A percentile compares a stretch with the other conserved stretches of the same genome.
Evolutionary conservation across 2,888 invertebrate species (phyloP).

Genomic region (Dolichopus griseipennis): DNA sequence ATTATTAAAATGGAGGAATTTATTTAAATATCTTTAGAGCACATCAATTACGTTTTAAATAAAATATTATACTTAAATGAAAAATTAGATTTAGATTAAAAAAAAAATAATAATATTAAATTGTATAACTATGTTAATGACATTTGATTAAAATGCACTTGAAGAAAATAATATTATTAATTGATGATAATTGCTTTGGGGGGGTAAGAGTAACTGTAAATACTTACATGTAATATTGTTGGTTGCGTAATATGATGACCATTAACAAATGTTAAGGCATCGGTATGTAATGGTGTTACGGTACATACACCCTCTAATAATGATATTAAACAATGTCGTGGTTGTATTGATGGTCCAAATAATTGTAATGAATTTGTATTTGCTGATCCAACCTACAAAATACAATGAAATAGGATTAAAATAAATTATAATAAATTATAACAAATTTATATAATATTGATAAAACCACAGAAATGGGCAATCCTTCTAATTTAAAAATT

Average conservation of each 20-base stretch:
- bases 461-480: too few species aligned
- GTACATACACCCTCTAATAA: constrained; percentile 87
- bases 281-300: constrained; percentile 85
- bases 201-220: not conserved
- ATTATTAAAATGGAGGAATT: too few species aligned
- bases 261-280: constrained; percentile 92
- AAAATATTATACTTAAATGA: not conserved
- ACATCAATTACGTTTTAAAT: too few species aligned
- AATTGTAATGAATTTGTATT: constrained; percentile 70
- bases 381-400: constrained; percentile 58
- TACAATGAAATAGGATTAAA: too few species aligned
- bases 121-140: not conserved
- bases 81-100: not conserved
- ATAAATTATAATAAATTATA: too few species aligned
- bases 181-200: too few species aligned
- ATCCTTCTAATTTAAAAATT: too few species aligned
- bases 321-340: constrained; percentile 91
- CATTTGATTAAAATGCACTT: not conserved
- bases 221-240: constrained; percentile 71
- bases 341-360: constrained; percentile 84
- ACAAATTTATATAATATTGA: too few species aligned
- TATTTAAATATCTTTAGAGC: too few species aligned
- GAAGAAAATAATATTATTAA: not conserved
- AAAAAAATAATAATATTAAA: too few species aligned
- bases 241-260: constrained; percentile 87